A percentile compares a stretch with the other conserved stretches of the same genome.
Evolutionary conservation across 1,140 invertebrate genomes (phyloP).

Genomic region (Polypedilum vanderplanki): DNA sequence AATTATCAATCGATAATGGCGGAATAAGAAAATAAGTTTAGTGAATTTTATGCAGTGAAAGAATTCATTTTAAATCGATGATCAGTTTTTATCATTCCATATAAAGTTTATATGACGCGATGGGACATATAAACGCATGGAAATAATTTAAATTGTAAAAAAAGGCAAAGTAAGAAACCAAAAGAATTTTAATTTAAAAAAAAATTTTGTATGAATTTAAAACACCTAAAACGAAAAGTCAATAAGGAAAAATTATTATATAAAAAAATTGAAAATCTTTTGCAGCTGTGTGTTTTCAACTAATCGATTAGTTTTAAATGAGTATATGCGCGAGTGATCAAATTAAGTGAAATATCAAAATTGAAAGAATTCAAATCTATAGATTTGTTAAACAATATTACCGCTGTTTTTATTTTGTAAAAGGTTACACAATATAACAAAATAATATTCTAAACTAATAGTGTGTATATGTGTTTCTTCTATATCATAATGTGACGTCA

Average conservation of each 20-base stretch:
- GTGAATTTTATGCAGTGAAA: neutral
- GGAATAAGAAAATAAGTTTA: neutral
- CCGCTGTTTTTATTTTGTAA: neutral
- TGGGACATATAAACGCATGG: neutral
- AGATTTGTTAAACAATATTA: neutral
- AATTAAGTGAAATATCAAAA: neutral
- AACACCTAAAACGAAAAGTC: neutral
- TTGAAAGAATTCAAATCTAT: neutral
- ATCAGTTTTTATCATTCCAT: too few relatives aligned
- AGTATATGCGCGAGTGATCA: neutral
- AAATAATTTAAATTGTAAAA: neutral
- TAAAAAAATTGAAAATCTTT: neutral
- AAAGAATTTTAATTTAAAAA: neutral
- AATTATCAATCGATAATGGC: neutral
- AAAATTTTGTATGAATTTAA: neutral
- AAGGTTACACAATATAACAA: neutral
- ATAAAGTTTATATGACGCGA: too few relatives aligned
- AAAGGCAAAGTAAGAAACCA: neutral
- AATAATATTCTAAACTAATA: neutral
- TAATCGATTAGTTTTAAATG: neutral
- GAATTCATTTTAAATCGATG: too few relatives aligned
- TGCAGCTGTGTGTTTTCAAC: neutral
- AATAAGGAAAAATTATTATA: neutral
- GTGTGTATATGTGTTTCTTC: too few relatives aligned
- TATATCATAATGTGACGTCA: neutral